A percentile compares a stretch with the other conserved stretches of the same genome.
phyloP scores from a whole-genome alignment of 2,113 vertebrate species.

The Carassius auratus region DNA sequence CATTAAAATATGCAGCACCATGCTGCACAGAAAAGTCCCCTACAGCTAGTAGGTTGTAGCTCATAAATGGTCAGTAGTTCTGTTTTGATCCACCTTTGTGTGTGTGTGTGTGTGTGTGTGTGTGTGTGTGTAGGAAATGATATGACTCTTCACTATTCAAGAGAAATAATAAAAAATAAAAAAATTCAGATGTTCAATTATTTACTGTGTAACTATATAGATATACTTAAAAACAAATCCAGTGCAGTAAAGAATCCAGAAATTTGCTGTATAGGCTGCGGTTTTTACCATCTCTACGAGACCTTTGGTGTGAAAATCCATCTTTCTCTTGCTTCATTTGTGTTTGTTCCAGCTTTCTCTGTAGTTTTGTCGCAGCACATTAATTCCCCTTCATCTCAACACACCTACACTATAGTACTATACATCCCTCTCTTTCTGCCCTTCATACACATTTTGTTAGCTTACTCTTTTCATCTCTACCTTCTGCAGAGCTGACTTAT shows the following conservation, averaged over 20 bases:
- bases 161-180: not conserved
- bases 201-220: not conserved
- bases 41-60: not conserved
- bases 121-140: not conserved
- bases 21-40: not conserved
- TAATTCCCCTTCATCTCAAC: not conserved
- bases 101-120: no score
- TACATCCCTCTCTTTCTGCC: not conserved
- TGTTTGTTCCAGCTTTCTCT: not conserved
- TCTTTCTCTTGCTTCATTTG: not conserved
- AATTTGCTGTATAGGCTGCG: not conserved
- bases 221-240: no score
- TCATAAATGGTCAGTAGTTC: not conserved
- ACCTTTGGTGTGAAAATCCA: not conserved
- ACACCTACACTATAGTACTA: not conserved
- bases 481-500: not conserved
- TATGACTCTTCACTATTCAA: not conserved
- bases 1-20: not conserved
- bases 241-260: no score
- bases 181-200: not conserved
- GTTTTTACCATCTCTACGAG: not conserved
- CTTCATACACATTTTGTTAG: slow-evolving; percentile 1
- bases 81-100: not conserved
- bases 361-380: slow-evolving; percentile 13
- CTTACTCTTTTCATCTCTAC: not conserved